Base-by-base conservation (phyloP, 2,888 invertebrate genomes). In the Hesperia comma region DNA sequence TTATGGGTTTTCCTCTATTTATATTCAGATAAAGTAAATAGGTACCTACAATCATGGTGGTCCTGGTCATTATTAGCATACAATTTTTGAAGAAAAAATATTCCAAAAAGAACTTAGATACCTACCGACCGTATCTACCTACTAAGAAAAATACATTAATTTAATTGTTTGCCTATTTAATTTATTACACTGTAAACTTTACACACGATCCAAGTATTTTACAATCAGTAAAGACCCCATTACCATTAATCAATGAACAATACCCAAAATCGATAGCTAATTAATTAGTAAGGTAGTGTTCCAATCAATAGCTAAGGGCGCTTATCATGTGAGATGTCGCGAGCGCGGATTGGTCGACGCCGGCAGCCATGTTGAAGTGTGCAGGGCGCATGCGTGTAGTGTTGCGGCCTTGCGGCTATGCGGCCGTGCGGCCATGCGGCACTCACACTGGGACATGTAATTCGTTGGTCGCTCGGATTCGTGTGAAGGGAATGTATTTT, bases 361-460 rank as follows among this genome's bases (percentile, higher is more conserved):
- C 74, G 84, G 77, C 90, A 84, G 92, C 92, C 92, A 92, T 92
- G 79, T 91, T 92, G 83, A 26, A 51, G 85, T 84, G 85, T 14
- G 21, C 2, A 21, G 51, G 2, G 78, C 78, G 85, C 89, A 90
- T 91, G 90, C 88, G 92, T 89, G 88, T 32, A n/a, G 54, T 12
- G 51, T 14, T 51, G 51, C 51, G 54, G 54, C 85, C 75, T 72
- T 79, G 68, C 51, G 54, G 54, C 85, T 75, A 72, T 79, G 68
- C 68, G 69, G 19, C 75, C 72, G n/a, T 79, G 68, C 51, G 54
- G 54, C 85, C 75, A 72, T 79, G 68, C 68, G 69, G 19, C 75
- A 72, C 77, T 74, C 77, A 74, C 85, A 81, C 84, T 33, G 5
- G 26, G 26, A 86, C 85, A 87, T 86, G 85, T 84, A 86, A 81